Base-by-base conservation (phyloP, 2,797 vertebrate species). In the Tragelaphus eurycerus region DNA sequence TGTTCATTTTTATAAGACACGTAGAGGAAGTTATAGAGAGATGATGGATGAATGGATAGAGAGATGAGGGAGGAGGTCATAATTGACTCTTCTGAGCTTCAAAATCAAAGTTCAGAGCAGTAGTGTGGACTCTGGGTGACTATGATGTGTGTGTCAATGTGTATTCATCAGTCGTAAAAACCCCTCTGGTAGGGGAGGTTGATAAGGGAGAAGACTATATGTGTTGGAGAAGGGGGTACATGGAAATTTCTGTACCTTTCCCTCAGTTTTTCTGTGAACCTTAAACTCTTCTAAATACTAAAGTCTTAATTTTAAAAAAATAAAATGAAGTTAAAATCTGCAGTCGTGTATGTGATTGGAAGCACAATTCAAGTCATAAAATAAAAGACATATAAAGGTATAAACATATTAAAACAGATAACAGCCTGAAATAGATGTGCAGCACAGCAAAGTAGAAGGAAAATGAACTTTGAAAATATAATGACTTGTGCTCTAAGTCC, bases 381-480 rank as follows among this genome's bases (percentile, higher is more conserved):
- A 82, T 52, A 54, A 50, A 52, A 95, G 29, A 38, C 10, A 48
- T 74, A 57, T 46, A 71, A 87, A 89, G 12, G 13, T 50, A 10
- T 38, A 71, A 90, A 92, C 62, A 6, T 52, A 82, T 91, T 62
- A 90, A 78, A 55, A 55, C 23, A 64, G 83, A 62, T 59, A 81
- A 57, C 9, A 64, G 86, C 29, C 31, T 79, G 67, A 94, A 86
- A 85, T 46, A 92, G 4, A 79, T 52, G 3, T 46, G 23, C 27
- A 83, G 8, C 11, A 60, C 3, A 67, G 31, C 52, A 92, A 12
- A 86, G 13, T 16, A 12, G 5, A 88, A 95, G 31, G 27, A 94
- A 88, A 93, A 79, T 54, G 13, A 96, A 92, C 55, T 96, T 74
- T 84, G 54, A 97, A 90, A 85, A 97, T 85, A 87, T 62, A 92